These are phyloP conservation scores for Cepaea hortensis DNA, from an alignment of 2,888 invertebrate genomes.

Conservation along the genomic window DNA sequence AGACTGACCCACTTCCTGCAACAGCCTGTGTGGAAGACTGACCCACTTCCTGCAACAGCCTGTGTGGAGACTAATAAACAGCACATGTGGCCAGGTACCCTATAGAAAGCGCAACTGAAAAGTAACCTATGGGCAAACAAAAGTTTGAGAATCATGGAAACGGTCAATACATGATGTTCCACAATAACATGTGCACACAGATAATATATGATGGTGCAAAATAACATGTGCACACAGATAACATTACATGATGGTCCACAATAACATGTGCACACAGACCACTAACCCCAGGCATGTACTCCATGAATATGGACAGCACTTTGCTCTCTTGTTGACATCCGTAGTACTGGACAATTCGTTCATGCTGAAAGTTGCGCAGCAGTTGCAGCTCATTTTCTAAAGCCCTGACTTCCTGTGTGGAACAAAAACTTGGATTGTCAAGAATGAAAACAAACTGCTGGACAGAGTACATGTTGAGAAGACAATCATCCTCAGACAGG, in stretches of 20 bases:
- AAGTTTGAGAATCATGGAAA: background rate
- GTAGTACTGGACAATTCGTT: constrained; percentile 77
- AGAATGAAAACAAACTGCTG: background rate
- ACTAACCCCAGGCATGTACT: constrained; percentile 77
- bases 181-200: too few species aligned
- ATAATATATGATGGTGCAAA: too few species aligned
- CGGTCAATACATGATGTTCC: background rate
- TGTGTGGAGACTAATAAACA: too few species aligned
- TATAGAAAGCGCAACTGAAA: too few species aligned
- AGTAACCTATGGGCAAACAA: too few species aligned
- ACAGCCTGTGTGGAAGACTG: too few species aligned
- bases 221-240: background rate
- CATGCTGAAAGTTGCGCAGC: constrained; percentile 75
- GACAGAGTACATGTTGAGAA: too few species aligned
- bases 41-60: too few species aligned
- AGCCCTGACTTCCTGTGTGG: constrained; percentile 74
- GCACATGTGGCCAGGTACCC: too few species aligned
- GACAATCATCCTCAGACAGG: too few species aligned
- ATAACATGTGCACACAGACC: background rate
- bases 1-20: too few species aligned
- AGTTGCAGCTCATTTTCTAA: constrained; percentile 77
- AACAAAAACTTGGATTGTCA: background rate
- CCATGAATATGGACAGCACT: constrained; percentile 77
- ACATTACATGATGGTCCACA: background rate
- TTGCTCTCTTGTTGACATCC: constrained; percentile 73